These are phyloP conservation scores for Neomicropteryx cornuta DNA, from an alignment of 1,140 invertebrate genomes.

Conservation along the genomic window DNA sequence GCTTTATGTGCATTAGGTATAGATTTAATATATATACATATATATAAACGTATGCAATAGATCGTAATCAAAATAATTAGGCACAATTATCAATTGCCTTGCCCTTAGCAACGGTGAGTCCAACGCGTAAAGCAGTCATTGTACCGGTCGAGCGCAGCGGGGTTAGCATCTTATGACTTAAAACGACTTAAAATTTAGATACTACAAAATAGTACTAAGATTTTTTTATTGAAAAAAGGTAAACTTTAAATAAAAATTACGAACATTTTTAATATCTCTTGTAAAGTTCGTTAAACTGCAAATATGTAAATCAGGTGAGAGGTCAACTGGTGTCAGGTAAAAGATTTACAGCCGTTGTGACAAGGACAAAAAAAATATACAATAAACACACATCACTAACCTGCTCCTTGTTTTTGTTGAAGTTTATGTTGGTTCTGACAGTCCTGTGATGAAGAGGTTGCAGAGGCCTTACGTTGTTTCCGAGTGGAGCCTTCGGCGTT, in stretches of 20 bases:
- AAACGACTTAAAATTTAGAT: too few species aligned
- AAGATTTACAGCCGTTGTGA: slow-evolving; percentile 1
- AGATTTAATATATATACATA: too few species aligned
- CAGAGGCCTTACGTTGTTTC: slow-evolving; percentile 86
- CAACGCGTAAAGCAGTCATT: too few species aligned
- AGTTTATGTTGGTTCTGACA: slow-evolving; percentile 94
- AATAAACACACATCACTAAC: neutral
- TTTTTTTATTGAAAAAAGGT: neutral
- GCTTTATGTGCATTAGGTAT: too few species aligned
- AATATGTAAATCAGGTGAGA: neutral
- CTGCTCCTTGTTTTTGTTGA: slow-evolving; percentile 52
- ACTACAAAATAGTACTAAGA: neutral
- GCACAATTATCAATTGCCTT: too few species aligned
- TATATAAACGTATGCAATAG: too few species aligned
- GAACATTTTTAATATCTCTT: neutral
- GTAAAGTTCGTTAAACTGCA: neutral
- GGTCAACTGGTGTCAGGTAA: neutral
- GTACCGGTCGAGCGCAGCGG: too few species aligned
- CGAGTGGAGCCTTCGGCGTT: slow-evolving; percentile 79
- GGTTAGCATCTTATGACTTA: too few species aligned
- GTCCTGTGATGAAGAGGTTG: slow-evolving; percentile 85
- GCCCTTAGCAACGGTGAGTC: too few species aligned
- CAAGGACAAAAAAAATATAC: neutral
- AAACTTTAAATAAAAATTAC: neutral
- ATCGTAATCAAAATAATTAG: too few species aligned